Base-by-base conservation (phyloP, 2,888 invertebrate species). In the Drosophila robusta region DNA sequence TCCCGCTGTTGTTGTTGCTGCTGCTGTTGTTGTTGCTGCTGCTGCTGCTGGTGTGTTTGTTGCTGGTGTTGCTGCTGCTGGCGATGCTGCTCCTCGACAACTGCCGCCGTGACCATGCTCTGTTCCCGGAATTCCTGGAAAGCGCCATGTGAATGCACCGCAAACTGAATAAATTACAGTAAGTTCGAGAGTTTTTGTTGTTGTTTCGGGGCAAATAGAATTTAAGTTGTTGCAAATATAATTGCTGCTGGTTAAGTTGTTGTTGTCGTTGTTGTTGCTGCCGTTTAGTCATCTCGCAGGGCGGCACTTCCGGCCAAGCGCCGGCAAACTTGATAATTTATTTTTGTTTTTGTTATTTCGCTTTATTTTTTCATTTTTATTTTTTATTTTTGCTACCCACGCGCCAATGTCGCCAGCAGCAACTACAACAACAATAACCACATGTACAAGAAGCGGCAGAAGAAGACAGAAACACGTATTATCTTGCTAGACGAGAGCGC, bases 101-200 rank as follows among this genome's bases (percentile, higher is more conserved):
- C 94, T 76, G 93, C 96, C 93, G 83, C 81, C 45, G 89, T 78
- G 52, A 82, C 80, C 68, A 90, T 83, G 80, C 76, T 90, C 93
- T 98, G 96, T 93, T 98, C 98, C 95, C 97, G 97, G 92, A 97
- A 94, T 95, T 98, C 95, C 93, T 94, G 93, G 89, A 92, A 92
- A 89, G 92, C 92, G 90, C 92, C 92, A 92, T 92, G 92, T 90
- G 92, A 91, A 90, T 92, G 90, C 89, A 92, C 92, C 90, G 91
- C 92, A 92, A 89, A 92, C 92, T 92, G 90, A 86, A 91, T 89
- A 89, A 84, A 91, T 91, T 86, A 87, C 76, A 91, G 89, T 84
- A 87, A 87, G 82, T 89, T 88, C 83, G 81, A 84, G 86, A 76
- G 61, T 77, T 69, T 66, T 78, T 65, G 38, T 60, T 78, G 32